phyloP scores from a whole-genome alignment of 64 coral and sea anemone species.

The Montipora foliosa region DNA sequence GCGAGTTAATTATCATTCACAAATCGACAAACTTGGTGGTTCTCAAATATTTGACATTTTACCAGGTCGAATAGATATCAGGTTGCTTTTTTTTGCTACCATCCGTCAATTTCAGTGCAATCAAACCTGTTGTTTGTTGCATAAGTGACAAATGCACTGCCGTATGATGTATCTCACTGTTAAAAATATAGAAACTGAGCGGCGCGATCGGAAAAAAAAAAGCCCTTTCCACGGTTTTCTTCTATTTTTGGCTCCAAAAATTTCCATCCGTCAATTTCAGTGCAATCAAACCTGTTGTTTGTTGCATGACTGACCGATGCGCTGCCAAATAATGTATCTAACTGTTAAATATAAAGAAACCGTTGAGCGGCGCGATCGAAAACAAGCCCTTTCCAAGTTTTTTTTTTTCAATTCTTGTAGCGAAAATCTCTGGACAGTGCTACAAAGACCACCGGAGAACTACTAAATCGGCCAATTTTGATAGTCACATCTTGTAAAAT shows the following conservation, averaged over 20 bases:
- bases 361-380: no score
- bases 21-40: not conserved
- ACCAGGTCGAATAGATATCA: not conserved
- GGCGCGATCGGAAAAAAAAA: not conserved
- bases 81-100: no score
- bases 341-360: not conserved
- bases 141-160: not conserved
- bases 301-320: not conserved
- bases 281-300: constrained; percentile 3
- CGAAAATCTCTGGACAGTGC: no score
- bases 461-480: no score
- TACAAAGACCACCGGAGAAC: no score
- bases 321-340: not conserved
- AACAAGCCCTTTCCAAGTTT: not conserved
- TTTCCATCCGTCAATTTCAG: not conserved
- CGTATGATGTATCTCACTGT: not conserved
- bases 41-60: not conserved
- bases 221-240: not conserved
- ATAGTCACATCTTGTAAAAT: no score
- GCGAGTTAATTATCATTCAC: not conserved
- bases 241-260: no score
- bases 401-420: no score
- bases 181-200: no score
- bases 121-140: not conserved
- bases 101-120: not conserved